Percentiles rank a stretch among this genome's conserved stretches.
phyloP scores from a whole-genome alignment of 2,888 invertebrate species.

The Amaurobius ferox region DNA sequence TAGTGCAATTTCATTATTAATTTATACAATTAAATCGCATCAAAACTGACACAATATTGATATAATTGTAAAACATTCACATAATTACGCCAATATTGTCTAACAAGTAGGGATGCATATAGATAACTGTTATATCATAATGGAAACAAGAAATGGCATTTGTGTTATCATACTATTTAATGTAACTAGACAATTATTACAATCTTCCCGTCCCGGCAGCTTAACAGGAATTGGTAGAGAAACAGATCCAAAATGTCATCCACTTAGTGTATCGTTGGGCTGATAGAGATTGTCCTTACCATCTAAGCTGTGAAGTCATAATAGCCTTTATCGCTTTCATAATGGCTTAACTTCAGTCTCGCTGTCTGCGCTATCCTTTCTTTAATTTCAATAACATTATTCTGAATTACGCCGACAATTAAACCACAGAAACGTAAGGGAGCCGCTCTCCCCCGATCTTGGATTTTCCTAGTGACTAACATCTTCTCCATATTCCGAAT shows the following conservation, averaged over 20 bases:
- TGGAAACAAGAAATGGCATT: too few species aligned
- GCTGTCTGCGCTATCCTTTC: not conserved
- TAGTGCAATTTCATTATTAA: too few species aligned
- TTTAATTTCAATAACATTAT: conserved; percentile 12
- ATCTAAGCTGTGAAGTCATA: not conserved
- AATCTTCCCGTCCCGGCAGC: too few species aligned
- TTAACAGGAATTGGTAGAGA: not conserved
- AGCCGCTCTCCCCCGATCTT: not conserved
- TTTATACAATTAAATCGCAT: too few species aligned
- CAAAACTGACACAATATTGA: too few species aligned
- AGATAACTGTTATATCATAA: too few species aligned
- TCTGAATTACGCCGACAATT: conserved; percentile 4
- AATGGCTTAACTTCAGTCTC: not conserved
- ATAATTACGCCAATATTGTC: too few species aligned
- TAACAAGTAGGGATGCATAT: too few species aligned
- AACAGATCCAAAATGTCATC: not conserved
- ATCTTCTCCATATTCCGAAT: not conserved
- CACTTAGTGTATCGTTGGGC: not conserved
- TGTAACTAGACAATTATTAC: too few species aligned
- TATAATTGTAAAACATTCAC: too few species aligned
- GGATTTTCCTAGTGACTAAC: conserved; percentile 4
- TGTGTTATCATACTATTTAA: too few species aligned
- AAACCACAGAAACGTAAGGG: not conserved
- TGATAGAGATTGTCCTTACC: not conserved
- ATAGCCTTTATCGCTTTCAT: not conserved